Conservation (phyloP, 64 coral and sea anemone species). For the Montipora foliosa region DNA sequence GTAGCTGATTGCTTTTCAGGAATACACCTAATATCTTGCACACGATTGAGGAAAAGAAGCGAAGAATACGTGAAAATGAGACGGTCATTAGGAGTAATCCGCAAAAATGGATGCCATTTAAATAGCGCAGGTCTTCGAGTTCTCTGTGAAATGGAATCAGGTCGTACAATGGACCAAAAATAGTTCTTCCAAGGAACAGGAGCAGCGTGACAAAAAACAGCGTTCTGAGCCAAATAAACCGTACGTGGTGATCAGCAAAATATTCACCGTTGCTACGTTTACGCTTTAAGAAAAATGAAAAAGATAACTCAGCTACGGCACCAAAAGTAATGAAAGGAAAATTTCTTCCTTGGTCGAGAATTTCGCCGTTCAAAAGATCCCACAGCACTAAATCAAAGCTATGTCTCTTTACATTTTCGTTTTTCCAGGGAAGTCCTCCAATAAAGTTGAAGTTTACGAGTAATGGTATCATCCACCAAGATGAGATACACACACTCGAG, state of each 20-base stretch:
- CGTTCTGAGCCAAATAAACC: constrained; percentile 50
- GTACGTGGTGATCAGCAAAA: not conserved
- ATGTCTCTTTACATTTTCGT: constrained; percentile 62
- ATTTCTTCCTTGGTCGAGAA: constrained; percentile 71
- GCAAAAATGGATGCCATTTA: constrained; percentile 81
- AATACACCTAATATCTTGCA: not conserved
- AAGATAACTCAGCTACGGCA: constrained; percentile 40
- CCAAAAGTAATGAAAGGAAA: constrained; percentile 75
- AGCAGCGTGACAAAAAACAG: constrained; percentile 45
- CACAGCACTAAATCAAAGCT: constrained; percentile 50
- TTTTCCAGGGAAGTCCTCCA: constrained; percentile 86
- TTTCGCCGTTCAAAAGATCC: constrained; percentile 68
- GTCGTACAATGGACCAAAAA: constrained; percentile 68
- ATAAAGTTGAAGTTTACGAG: constrained; percentile 66
- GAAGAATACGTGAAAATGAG: constrained; percentile 34
- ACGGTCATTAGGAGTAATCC: constrained; percentile 68
- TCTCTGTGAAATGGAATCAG: constrained; percentile 83
- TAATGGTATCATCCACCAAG: constrained; percentile 78
- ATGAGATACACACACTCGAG: constrained; percentile 17
- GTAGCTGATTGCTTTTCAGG: not conserved
- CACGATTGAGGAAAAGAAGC: constrained; percentile 44
- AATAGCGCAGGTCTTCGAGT: constrained; percentile 76
- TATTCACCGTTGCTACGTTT: not conserved
- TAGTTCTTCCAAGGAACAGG: constrained; percentile 77
- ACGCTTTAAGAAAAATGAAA: not conserved